Evolutionary conservation across 2,113 vertebrate species (phyloP), one percentile per base, ranked within the genome.

Genomic region (Actinemys pallida): DNA sequence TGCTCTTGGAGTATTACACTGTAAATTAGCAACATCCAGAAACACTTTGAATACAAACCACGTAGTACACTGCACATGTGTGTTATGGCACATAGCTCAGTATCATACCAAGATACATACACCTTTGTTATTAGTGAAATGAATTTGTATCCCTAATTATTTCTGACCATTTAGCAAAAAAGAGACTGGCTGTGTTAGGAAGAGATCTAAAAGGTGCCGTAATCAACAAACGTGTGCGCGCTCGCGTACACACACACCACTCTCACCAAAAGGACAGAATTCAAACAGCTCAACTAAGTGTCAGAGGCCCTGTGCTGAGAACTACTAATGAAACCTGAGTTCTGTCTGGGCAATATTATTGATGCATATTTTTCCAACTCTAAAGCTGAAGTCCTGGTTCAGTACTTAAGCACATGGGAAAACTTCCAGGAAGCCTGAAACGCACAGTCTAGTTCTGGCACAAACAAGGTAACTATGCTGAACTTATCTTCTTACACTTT

Each of bases 151-250:
- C n/a, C 11, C 3, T 47, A 4, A 80, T n/a, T 39, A 14, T 14
- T 52, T 80, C 59, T 8, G 25, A 83, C 39, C 27, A 19, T 1
- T 31, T 31, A 0, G 0, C 1, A 12, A 9, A 80, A 22, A 59
- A 75, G 0, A 0, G 1, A 0, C 0, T 31, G 50, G 47, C 1
- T 13, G 54, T 1, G 42, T 54, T 20, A 0, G 0, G 29, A 6
- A 56, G 42, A 0, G 0, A 29, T 10, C 57, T 10, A 3, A 2
- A 6, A n/a, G 81, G 6, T 0, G 0, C 29, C 16, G 1, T 16
- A 65, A 0, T 4, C 1, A 2, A 0, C 12, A 0, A 75, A 69
- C 13, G 16, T 69, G 31, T 5, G 92, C 4, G 56, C 47, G 13
- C 8, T 45, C 6, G 45, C 45, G 6, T 45, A 5, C 29, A 75